Percentiles rank a stretch among this genome's conserved stretches.
phyloP scores from a whole-genome alignment of 2,888 invertebrate genomes.

The Drosophila rellima region DNA sequence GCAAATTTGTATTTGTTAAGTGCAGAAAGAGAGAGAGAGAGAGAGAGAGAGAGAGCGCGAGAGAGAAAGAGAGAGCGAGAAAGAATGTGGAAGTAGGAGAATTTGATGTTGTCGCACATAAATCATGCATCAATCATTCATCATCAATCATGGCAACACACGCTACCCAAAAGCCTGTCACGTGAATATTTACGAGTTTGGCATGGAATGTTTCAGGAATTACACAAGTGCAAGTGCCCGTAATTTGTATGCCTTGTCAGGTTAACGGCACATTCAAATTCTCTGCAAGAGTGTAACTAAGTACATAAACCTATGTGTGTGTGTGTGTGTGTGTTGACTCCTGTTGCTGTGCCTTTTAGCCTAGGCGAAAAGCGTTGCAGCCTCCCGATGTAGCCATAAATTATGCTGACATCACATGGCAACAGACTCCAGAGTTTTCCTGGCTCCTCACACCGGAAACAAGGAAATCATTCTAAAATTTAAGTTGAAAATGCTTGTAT shows the following conservation, averaged over 20 bases:
- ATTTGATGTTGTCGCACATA: constrained; percentile 45
- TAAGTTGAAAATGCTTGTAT: no score
- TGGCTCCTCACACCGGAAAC: not conserved
- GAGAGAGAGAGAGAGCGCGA: not conserved
- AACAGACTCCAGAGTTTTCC: not conserved
- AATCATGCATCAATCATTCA: constrained; percentile 75
- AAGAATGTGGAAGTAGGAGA: not conserved
- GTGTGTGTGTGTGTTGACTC: constrained; percentile 12
- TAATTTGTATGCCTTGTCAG: constrained; percentile 60
- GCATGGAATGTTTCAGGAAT: constrained; percentile 28
- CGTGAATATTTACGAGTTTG: constrained; percentile 52
- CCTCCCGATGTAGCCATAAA: constrained; percentile 58
- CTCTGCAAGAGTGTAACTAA: not conserved
- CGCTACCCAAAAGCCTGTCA: constrained; percentile 24
- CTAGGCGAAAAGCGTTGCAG: constrained; percentile 43
- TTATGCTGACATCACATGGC: constrained; percentile 55
- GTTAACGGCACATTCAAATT: constrained; percentile 30
- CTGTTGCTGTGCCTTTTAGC: constrained; percentile 24
- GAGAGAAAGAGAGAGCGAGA: not conserved
- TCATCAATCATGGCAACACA: constrained; percentile 66
- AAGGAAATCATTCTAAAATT: no score
- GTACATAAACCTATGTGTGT: constrained; percentile 13
- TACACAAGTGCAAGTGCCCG: constrained; percentile 39
- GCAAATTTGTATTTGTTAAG: constrained; percentile 5
- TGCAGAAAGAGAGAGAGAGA: not conserved